Evolutionary conservation across 2,113 vertebrate genomes (phyloP), one percentile per base, ranked within the genome.

Genomic region (Carettochelys insculpta): DNA sequence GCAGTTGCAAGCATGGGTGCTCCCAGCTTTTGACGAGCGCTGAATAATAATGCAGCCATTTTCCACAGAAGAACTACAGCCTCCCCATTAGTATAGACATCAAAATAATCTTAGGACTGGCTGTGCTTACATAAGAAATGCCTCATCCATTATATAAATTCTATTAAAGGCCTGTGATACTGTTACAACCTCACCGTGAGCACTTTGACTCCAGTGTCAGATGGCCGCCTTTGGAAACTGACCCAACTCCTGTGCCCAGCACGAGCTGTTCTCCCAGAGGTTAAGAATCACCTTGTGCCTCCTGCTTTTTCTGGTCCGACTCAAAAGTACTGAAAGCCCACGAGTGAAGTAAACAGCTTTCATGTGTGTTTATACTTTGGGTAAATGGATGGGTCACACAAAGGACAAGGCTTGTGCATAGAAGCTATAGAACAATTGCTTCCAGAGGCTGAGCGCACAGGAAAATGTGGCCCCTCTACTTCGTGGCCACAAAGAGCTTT

Each of bases 261-360:
- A 82, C 90, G 52, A 34, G 43, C 38, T 3, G 34, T 45, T 68
- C 85, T 85, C 90, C 8, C 5, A 0, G 9, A 19, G 86, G 91
- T 22, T 34, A 47, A 77, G 6, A 90, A 73, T 85, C 92, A 3
- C 82, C 61, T 90, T 83, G 86, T 34, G 65, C 90, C 87, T 94
- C 85, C 1, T 16, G 78, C 91, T 90, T 83, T 3, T 85, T 89
- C 93, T 90, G 87, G 77, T 56, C 94, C 90, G 77, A 83, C 91
- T 95, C 92, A 80, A 48, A 90, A 91, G 84, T 48, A 77, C 87
- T 71, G 43, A 73, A 84, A 91, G 83, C 90, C 85, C 91, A 51
- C 0, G 65, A 87, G 78, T 86, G 89, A 93, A 94, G 92, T 94
- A 95, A 96, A 96, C 92, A 96, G 83, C 83, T 90, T 91, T 90